phyloP scores from a whole-genome alignment of 2,113 vertebrate species.

The Isurus oxyrinchus region DNA sequence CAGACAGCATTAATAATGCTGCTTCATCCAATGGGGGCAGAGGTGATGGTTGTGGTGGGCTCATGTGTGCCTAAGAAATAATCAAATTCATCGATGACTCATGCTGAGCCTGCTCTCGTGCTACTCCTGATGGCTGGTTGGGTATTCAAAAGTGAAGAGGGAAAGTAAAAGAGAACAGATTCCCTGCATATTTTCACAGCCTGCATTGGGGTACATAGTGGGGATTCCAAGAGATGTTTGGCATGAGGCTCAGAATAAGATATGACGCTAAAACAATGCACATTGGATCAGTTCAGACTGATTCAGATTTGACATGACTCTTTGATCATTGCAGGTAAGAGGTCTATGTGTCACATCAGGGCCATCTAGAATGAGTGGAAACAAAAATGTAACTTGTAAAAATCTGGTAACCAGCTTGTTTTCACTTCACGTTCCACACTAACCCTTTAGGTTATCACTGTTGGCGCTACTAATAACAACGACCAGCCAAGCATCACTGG shows the following conservation, averaged over 20 bases:
- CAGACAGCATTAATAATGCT: neutral
- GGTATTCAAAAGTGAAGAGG: neutral
- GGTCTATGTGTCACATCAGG: neutral
- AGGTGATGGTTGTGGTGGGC: neutral
- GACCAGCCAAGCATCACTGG: slow-evolving; percentile 70
- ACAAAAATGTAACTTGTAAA: neutral
- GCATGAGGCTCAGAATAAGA: neutral
- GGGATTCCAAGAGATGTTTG: neutral
- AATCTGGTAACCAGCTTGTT: neutral
- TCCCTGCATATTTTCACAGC: neutral
- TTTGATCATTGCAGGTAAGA: neutral
- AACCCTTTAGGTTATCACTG: slow-evolving; percentile 71
- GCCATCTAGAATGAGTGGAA: neutral
- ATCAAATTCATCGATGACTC: neutral
- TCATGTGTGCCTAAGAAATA: neutral
- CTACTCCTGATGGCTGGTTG: neutral
- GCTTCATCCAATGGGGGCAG: too few species aligned
- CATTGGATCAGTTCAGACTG: neutral
- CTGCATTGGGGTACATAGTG: neutral
- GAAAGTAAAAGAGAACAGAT: neutral
- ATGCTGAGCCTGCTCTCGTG: neutral
- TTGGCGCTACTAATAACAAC: slow-evolving; percentile 69
- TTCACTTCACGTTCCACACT: neutral
- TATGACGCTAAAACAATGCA: neutral
- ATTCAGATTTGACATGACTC: neutral